Evolutionary conservation across 2,888 invertebrate species (phyloP).

Genomic region (Heliconius charithonia): DNA sequence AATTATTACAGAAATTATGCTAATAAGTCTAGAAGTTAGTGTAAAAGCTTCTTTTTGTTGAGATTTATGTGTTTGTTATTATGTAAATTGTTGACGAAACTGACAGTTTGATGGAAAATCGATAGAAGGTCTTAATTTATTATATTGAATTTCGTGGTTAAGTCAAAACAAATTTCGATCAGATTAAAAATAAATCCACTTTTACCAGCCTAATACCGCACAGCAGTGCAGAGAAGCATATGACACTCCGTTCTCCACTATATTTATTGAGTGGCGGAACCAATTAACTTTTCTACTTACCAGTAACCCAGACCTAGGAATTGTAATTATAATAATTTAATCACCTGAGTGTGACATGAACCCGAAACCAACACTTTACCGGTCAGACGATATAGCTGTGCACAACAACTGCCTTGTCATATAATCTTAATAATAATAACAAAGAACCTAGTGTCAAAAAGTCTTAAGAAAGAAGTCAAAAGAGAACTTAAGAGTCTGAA

Average conservation of each 20-base stretch:
- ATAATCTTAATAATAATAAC: too few species aligned
- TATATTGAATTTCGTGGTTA: constrained; percentile 4
- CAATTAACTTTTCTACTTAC: too few species aligned
- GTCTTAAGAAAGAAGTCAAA: too few species aligned
- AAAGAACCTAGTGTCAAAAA: too few species aligned
- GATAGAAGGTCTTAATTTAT: constrained; percentile 25
- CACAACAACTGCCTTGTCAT: too few species aligned
- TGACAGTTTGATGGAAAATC: constrained; percentile 25
- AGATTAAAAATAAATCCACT: not conserved
- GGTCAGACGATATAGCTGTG: too few species aligned
- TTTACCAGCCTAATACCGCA: not conserved
- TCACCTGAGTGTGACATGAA: too few species aligned
- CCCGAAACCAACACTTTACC: too few species aligned
- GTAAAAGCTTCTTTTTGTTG: constrained; percentile 7
- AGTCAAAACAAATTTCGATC: not conserved
- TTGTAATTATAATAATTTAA: too few species aligned
- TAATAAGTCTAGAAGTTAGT: not conserved
- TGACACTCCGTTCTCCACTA: not conserved
- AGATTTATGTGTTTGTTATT: constrained; percentile 31
- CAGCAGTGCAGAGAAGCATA: not conserved
- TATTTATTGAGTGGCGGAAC: too few species aligned
- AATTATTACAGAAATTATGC: constrained; percentile 4
- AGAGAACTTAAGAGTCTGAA: too few species aligned
- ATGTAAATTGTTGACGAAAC: constrained; percentile 31
- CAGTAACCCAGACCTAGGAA: too few species aligned